These are phyloP conservation scores for Artemia sinica DNA, from an alignment of 2,888 invertebrate species.

Conservation along the genomic window DNA sequence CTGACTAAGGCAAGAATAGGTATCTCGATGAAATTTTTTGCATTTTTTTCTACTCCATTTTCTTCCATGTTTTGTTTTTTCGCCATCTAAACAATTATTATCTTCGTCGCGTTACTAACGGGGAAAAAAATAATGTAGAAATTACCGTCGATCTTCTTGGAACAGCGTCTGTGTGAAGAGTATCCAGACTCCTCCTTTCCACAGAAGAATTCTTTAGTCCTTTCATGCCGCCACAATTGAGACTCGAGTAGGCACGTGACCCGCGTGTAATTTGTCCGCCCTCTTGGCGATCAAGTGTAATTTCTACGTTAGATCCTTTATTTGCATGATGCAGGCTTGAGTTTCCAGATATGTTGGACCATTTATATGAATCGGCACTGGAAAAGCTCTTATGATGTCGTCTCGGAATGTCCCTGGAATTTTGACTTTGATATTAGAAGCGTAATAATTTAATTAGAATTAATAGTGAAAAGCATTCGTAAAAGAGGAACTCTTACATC, in stretches of 20 bases:
- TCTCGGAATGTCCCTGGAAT: conserved; percentile 11
- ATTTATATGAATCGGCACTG: not conserved
- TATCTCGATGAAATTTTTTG: too few relatives aligned
- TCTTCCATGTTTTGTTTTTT: too few relatives aligned
- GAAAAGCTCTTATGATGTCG: conserved; percentile 2
- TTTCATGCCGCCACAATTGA: conserved; percentile 7
- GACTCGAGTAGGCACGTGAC: conserved; percentile 9
- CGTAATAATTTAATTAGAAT: too few relatives aligned
- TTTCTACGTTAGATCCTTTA: not conserved
- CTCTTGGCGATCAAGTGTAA: not conserved
- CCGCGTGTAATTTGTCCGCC: not conserved
- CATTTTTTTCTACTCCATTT: too few relatives aligned
- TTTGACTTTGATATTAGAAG: not conserved
- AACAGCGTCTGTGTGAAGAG: not conserved
- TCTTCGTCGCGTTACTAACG: too few relatives aligned
- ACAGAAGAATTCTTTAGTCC: not conserved
- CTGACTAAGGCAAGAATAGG: too few relatives aligned
- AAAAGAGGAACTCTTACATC: too few relatives aligned
- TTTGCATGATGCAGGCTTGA: not conserved
- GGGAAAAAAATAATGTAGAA: too few relatives aligned
- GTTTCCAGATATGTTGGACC: not conserved
- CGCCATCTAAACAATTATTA: too few relatives aligned
- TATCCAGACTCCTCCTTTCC: conserved; percentile 4
- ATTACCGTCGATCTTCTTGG: too few relatives aligned
- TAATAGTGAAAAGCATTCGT: too few relatives aligned